Evolutionary conservation across 2,888 invertebrate genomes (phyloP).

Genomic region (Cephus nigrinus): DNA sequence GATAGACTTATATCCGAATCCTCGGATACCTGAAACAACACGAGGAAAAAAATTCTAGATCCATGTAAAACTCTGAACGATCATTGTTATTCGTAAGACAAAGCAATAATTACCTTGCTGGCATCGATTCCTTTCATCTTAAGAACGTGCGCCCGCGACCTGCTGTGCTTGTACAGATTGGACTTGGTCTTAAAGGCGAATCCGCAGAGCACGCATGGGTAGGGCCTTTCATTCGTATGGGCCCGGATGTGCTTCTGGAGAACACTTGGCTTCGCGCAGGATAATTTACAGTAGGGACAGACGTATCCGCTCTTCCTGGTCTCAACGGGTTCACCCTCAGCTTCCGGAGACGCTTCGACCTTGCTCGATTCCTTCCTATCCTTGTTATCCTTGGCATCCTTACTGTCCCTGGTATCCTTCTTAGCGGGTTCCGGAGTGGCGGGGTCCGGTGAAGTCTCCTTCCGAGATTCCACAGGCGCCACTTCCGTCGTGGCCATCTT

Average conservation of each 20-base stretch:
- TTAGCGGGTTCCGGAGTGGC: conserved; percentile 32
- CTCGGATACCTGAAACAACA: conserved; percentile 50
- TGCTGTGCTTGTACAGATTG: conserved; percentile 90
- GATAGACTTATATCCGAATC: conserved; percentile 62
- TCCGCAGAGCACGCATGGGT: conserved; percentile 88
- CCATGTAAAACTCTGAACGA: background rate
- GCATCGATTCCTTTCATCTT: conserved; percentile 73
- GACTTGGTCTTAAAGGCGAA: conserved; percentile 95
- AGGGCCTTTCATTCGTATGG: conserved; percentile 93
- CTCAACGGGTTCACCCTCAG: conserved; percentile 46
- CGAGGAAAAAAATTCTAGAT: background rate
- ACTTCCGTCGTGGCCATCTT: conserved; percentile 77
- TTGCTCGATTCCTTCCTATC: conserved; percentile 36
- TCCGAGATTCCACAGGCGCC: conserved; percentile 53
- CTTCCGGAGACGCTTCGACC: conserved; percentile 47
- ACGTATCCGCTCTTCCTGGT: conserved; percentile 76
- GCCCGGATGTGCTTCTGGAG: conserved; percentile 94
- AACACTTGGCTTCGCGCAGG: conserved; percentile 93
- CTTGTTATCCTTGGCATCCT: conserved; percentile 37
- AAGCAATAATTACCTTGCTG: conserved; percentile 46
- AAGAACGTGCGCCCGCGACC: conserved; percentile 79
- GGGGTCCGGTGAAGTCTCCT: conserved; percentile 34
- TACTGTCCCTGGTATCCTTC: conserved; percentile 26
- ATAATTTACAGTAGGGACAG: conserved; percentile 88
- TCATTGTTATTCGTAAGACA: background rate